Base-by-base conservation (phyloP, 2,797 vertebrate genomes). In the Triplophysa yarkandensis region DNA sequence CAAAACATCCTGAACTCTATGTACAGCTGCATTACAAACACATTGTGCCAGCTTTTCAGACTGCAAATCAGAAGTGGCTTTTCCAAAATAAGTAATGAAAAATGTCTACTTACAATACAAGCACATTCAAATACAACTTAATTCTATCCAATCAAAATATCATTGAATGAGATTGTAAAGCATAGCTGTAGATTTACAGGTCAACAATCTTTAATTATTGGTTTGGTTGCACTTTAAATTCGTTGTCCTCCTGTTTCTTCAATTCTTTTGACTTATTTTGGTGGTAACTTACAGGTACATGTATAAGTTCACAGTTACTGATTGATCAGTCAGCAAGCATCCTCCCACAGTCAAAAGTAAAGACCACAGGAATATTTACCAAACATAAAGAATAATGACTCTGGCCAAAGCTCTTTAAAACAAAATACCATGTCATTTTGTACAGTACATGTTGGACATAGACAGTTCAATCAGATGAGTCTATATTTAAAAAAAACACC, bases 381-480 rank as follows among this genome's bases (percentile, higher is more conserved):
- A 71, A 80, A 83, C 85, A 82, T 86, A 84, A 78, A 77, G 66
- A 60, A 82, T 82, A 79, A 61, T 55, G 61, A 80, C 44, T 79
- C 77, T 76, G 70, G 11, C 74, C 44, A 60, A 72, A 43, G n/a
- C n/a, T 48, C 21, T 60, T 58, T 57, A 36, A 28, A 60, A 23
- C 64, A 41, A 44, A 30, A 17, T 39, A 60, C 52, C 60, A 44
- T 60, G 46, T 28, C 28, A 57, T 63, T 2, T 10, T n/a, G 8
- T 21, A 32, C 57, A 60, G 28, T 39, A 39, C 36, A 39, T 39
- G 36, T 39, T 11, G 11, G 2, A 30, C 3, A 16, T 43, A 46
- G 11, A 34, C 28, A 34, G 34, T 16, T 6, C 1, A 14, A 46
- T 21, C 11, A 27, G 8, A 19, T 6, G 9, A n/a, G 13, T 48